A percentile compares a stretch with the other conserved stretches of the same genome.
phyloP scores from a whole-genome alignment of 2,797 vertebrate genomes.

The Sparus aurata region DNA sequence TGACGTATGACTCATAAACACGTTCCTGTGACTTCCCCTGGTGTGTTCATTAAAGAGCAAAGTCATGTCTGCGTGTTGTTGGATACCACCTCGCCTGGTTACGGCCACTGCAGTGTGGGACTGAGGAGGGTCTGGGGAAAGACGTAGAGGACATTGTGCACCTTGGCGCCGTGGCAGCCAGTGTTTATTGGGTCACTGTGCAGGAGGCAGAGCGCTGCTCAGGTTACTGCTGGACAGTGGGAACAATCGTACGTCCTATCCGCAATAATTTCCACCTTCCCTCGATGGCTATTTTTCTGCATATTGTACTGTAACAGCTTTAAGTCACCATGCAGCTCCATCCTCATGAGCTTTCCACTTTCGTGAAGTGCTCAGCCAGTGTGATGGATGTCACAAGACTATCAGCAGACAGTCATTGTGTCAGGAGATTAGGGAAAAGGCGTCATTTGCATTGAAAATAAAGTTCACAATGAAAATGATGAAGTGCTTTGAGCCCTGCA shows the following conservation, averaged over 20 bases:
- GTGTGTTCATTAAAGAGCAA: conserved; percentile 59
- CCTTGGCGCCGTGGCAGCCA: conserved; percentile 13
- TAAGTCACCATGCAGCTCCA: background rate
- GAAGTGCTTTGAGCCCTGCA: background rate
- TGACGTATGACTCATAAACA: conserved; percentile 48
- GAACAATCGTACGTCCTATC: conserved; percentile 26
- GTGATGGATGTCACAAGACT: background rate
- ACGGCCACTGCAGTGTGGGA: conserved; percentile 40
- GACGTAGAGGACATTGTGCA: conserved; percentile 42
- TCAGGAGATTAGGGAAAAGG: background rate
- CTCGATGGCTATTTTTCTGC: background rate
- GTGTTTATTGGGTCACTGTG: conserved; percentile 25
- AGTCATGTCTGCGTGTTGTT: conserved; percentile 65
- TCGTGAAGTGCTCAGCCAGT: background rate
- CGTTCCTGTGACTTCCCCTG: conserved; percentile 36
- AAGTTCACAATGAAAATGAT: background rate
- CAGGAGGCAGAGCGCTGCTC: conserved; percentile 37
- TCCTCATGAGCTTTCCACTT: conserved; percentile 7
- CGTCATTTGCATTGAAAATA: conserved; percentile 46
- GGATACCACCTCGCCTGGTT: conserved; percentile 65
- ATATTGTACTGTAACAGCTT: background rate
- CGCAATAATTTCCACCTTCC: conserved; percentile 1
- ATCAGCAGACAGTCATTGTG: background rate
- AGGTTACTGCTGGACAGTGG: conserved; percentile 47
- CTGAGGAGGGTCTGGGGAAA: conserved; percentile 42